Conservation (phyloP, 2,888 invertebrate genomes). For the Rotaria magnacalcarata region DNA sequence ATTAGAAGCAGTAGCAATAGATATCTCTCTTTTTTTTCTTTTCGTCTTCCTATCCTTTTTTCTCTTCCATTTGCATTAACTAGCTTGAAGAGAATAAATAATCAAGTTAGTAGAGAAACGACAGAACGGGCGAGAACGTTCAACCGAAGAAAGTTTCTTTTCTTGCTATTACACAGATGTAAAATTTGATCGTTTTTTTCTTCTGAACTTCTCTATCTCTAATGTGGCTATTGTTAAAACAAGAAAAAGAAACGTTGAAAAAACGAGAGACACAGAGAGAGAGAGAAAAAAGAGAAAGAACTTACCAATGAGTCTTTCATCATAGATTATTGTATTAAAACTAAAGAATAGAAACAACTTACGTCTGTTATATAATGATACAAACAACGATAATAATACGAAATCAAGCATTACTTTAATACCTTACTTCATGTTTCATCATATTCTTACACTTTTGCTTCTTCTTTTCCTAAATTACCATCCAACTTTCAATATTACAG, state of each 20-base stretch:
- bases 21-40: background rate
- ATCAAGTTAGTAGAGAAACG: background rate
- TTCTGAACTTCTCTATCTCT: background rate
- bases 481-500: background rate
- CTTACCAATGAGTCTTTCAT: background rate
- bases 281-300: background rate
- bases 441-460: background rate
- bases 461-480: background rate
- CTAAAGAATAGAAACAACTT: slow-evolving; percentile 27
- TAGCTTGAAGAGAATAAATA: background rate
- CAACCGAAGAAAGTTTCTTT: background rate
- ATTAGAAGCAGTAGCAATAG: background rate
- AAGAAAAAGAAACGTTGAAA: background rate
- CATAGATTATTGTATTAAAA: slow-evolving; percentile 29
- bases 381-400: background rate
- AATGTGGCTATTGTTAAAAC: slow-evolving; percentile 6
- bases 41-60: background rate
- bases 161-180: slow-evolving; percentile 13
- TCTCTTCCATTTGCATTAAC: background rate
- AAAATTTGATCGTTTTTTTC: slow-evolving; percentile 26
- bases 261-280: background rate
- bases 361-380: slow-evolving; percentile 6
- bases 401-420: background rate
- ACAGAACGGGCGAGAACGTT: background rate
- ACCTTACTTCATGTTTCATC: background rate